Evolutionary conservation across 2,113 vertebrate genomes (phyloP), one percentile per base, ranked within the genome.

Genomic region (Pachycephala philippinensis): DNA sequence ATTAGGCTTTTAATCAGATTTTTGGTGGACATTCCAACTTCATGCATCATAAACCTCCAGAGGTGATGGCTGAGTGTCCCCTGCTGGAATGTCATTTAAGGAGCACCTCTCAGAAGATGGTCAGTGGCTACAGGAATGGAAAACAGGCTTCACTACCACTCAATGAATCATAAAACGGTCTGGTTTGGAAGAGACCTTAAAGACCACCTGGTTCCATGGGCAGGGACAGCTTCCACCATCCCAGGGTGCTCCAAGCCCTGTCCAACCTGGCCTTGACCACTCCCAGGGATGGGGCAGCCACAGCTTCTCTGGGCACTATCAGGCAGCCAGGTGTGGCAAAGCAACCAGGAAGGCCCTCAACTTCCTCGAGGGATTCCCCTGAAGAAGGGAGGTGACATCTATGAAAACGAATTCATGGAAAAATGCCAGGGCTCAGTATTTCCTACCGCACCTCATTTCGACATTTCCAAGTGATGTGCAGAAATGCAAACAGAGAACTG

Each of bases 401-500:
- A 28, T 7, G 1, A 45, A 71, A 69, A 60, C 1, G 47, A 70
- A 70, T 52, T 74, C 13, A 16, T 21, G 6, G 69, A 30, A 39
- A 54, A 74, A 9, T 28, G 59, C 63, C 78, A 78, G 10, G 24
- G 33, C 33, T 87, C 2, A 1, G 1, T 0, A 49, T 47, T 71
- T 81, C 18, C 1, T 22, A 40, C 26, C 22, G 1, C 35, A 24
- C 66, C 66, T 42, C 30, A 31, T 77, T 78, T 84, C 6, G 0
- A 80, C 71, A 84, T 35, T 59, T n/a, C 35, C 52, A 30, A 50
- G 23, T 0, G 2, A 61, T 15, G 28, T 13, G 40, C 63, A 91
- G 77, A 89, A 90, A 90, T 8, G 21, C 83, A 75, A 71, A 79
- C 20, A 86, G 56, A 84, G 89, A 97, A 87, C 71, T 50, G 86